Percentiles rank a stretch among this genome's conserved stretches.
Conservation (phyloP, 2,888 invertebrate species). For the Lepetodrilus schrolli region DNA sequence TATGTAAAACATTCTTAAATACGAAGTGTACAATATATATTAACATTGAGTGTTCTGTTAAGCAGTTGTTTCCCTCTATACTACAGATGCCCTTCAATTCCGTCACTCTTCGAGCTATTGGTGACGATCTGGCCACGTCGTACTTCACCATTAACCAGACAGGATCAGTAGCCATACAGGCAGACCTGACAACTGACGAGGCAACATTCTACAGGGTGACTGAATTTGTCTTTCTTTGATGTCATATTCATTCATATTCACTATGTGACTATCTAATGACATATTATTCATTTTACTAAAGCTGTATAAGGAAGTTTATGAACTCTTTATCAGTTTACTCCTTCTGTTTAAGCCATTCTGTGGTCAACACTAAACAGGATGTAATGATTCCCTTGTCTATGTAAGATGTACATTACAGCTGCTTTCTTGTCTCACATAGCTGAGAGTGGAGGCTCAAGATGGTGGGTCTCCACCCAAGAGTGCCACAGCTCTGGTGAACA, state of each 20-base stretch:
- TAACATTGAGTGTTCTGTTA: too few species aligned
- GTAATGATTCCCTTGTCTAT: neutral
- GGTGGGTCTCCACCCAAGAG: constrained; percentile 61
- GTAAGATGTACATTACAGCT: too few species aligned
- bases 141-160: constrained; percentile 60
- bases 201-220: constrained; percentile 54
- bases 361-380: too few species aligned
- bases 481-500: constrained; percentile 52
- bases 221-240: neutral
- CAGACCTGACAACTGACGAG: constrained; percentile 54
- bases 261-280: too few species aligned
- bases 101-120: constrained; percentile 49
- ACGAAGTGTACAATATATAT: too few species aligned
- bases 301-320: too few species aligned
- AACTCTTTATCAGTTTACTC: too few species aligned
- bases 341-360: too few species aligned
- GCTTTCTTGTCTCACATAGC: constrained; percentile 43
- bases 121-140: constrained; percentile 53
- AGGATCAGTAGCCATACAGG: constrained; percentile 55
- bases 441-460: constrained; percentile 65
- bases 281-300: too few species aligned
- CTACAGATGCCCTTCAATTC: constrained; percentile 52
- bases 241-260: too few species aligned
- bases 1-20: too few species aligned
- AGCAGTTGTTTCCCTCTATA: too few species aligned